Conservation (phyloP, 2,797 vertebrate species). For the Xerus rutilus region DNA sequence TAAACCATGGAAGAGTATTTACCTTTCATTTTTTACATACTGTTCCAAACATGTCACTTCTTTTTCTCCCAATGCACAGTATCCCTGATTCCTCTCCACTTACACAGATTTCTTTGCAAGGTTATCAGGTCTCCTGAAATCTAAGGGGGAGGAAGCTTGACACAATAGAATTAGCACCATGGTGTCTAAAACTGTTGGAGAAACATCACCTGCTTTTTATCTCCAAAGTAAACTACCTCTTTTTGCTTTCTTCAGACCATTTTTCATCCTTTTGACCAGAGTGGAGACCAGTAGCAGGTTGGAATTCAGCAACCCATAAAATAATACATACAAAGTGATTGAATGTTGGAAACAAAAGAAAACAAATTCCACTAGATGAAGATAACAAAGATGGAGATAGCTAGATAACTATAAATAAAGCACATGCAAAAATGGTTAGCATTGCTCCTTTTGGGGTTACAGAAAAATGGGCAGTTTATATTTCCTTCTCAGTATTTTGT, state of each 20-base stretch:
- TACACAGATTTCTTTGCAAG: neutral
- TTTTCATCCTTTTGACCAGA: neutral
- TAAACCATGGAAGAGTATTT: neutral
- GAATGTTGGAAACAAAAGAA: neutral
- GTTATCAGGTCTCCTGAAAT: fast-evolving
- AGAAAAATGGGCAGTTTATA: neutral
- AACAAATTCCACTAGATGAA: neutral
- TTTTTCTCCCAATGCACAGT: neutral
- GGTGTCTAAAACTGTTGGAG: neutral
- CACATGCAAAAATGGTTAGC: neutral
- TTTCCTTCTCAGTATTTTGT: neutral
- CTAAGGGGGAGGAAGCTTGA: neutral
- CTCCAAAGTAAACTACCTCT: neutral
- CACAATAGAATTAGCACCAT: neutral
- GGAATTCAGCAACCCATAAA: neutral
- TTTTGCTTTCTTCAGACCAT: neutral
- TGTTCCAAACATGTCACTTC: neutral
- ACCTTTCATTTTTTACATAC: neutral
- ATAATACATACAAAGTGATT: fast-evolving
- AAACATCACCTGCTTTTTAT: neutral
- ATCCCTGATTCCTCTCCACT: neutral
- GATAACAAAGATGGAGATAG: neutral
- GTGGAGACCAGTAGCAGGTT: neutral
- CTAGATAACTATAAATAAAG: neutral
- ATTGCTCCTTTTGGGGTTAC: neutral